Evolutionary conservation across 2,797 vertebrate species (phyloP).

Genomic region (Geotrypetes seraphini): DNA sequence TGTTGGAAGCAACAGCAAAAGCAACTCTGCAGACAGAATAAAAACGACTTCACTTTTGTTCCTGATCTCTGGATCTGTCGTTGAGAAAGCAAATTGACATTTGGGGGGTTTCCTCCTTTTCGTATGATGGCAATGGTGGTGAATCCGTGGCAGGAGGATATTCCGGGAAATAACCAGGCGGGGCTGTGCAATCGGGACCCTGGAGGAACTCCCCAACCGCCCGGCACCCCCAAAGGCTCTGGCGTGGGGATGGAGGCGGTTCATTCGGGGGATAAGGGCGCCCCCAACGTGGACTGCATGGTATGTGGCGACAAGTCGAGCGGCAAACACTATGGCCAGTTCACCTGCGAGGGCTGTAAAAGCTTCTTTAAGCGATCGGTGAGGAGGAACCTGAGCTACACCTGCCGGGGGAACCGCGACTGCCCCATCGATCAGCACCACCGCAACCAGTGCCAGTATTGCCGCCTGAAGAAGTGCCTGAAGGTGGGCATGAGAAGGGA

Average conservation of each 20-base stretch:
- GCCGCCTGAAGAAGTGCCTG: slow-evolving; percentile 77
- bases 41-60: too few species aligned
- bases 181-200: slow-evolving; percentile 70
- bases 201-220: slow-evolving; percentile 35
- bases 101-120: too few species aligned
- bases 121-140: slow-evolving; percentile 78
- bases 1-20: too few species aligned
- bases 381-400: slow-evolving; percentile 75
- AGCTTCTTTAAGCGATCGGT: slow-evolving; percentile 85
- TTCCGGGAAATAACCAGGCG: slow-evolving; percentile 51
- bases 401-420: slow-evolving; percentile 73
- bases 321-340: slow-evolving; percentile 78
- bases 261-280: slow-evolving; percentile 61
- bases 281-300: slow-evolving; percentile 74
- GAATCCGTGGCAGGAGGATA: slow-evolving; percentile 81
- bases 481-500: slow-evolving; percentile 74
- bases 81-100: too few species aligned
- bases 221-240: slow-evolving; percentile 57
- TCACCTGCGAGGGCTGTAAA: slow-evolving; percentile 83
- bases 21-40: too few species aligned
- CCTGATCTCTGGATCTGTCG: background rate
- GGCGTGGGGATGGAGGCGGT: slow-evolving; percentile 56
- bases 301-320: slow-evolving; percentile 80
- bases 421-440: slow-evolving; percentile 80
- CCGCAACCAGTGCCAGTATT: slow-evolving; percentile 78